These are phyloP conservation scores for Centruroides sculpturatus DNA, from an alignment of 1,140 invertebrate species.

Conservation along the genomic window DNA sequence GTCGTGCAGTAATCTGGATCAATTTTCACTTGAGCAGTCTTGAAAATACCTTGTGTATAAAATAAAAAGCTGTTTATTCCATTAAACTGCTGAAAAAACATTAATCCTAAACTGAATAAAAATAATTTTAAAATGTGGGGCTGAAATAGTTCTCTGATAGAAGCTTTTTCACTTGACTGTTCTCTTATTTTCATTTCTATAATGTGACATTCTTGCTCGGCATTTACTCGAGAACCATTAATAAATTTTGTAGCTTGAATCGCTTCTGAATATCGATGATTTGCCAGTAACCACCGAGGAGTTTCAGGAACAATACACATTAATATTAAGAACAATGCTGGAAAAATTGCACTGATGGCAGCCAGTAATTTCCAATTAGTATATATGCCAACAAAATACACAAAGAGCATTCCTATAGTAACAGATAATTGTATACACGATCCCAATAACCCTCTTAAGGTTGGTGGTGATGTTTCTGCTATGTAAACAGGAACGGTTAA, in stretches of 20 bases:
- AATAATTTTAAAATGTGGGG: slow-evolving; percentile 47
- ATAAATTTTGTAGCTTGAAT: slow-evolving; percentile 7
- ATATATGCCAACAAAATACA: slow-evolving; percentile 58
- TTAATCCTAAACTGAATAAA: slow-evolving; percentile 62
- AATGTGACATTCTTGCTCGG: slow-evolving; percentile 1
- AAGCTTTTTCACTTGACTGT: neutral
- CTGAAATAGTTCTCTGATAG: slow-evolving; percentile 2
- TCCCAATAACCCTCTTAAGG: slow-evolving; percentile 60
- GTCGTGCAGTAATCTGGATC: slow-evolving; percentile 46
- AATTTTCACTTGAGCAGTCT: slow-evolving; percentile 42
- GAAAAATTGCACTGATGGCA: slow-evolving; percentile 43
- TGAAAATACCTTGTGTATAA: slow-evolving; percentile 74
- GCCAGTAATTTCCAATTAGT: slow-evolving; percentile 50
- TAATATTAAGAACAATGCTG: slow-evolving; percentile 40
- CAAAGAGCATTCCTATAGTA: slow-evolving; percentile 54
- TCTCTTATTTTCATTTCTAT: neutral
- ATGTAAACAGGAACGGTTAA: slow-evolving; percentile 62
- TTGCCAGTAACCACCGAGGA: slow-evolving; percentile 58
- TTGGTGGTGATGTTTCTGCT: slow-evolving; percentile 72
- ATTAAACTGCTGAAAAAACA: slow-evolving; percentile 87
- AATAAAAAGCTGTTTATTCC: slow-evolving; percentile 89
- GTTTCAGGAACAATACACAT: slow-evolving; percentile 57
- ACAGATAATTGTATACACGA: slow-evolving; percentile 66
- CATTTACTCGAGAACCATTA: slow-evolving; percentile 3
- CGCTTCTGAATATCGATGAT: slow-evolving; percentile 59